Evolutionary conservation across 2,797 vertebrate genomes (phyloP), one percentile per base, ranked within the genome.

Genomic region (Tympanoctomys barrerae): DNA sequence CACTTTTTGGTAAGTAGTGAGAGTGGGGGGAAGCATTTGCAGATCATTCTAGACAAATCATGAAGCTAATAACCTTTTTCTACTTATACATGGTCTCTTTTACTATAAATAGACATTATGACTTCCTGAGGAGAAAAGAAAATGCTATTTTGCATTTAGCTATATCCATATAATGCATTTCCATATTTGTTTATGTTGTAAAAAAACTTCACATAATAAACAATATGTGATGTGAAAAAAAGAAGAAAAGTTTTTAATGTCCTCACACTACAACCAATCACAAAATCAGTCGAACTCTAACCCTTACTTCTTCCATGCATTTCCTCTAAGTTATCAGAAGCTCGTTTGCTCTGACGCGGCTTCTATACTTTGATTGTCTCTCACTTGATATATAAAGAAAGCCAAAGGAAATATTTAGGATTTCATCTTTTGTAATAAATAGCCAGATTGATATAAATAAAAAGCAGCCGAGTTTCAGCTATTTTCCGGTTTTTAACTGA

Each of bases 121-220:
- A 42, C 36, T 39, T 73, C 36, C 39, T 73, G 4, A 73, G 12
- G 70, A 39, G 22, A 19, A 39, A 97, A 39, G 97, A 97, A 95
- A 97, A 98, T 98, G 98, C 98, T 98, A 98, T 98, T 98, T 98
- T 97, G 97, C 98, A 98, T 98, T 99, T 99, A 99, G 98, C 98
- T 99, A 99, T 99, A 99, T 99, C 99, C 99, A 99, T 99, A 99
- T 99, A 99, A 98, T 99, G 99, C 98, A 99, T 99, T 98, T 99
- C 99, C 42, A 42, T 42, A 99, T 99, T 99, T 99, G 99, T 71
- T 71, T 71, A 19, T 39, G 14, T 22, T 71, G 19, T 42, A 36
- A 66, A 59, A 59, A 66, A 39, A 39, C 21, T 39, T 71, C 70
- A 22, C 36, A 12, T 24, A 77, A 78, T 33, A 78, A 73, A 26